phyloP scores from a whole-genome alignment of 2,113 vertebrate species.

The Platycercus adscitus region DNA sequence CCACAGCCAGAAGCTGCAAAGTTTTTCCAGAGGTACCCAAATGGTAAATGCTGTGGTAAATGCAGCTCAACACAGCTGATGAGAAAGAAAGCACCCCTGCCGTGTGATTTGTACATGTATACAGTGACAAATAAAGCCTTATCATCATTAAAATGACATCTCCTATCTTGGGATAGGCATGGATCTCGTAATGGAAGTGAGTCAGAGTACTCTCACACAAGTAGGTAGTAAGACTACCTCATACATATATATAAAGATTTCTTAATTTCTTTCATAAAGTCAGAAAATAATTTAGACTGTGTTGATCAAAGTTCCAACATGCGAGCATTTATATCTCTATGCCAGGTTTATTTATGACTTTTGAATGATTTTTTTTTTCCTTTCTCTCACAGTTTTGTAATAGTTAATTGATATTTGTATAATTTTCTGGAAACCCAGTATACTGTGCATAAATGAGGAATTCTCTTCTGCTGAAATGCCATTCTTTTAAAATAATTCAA shows the following conservation, averaged over 20 bases:
- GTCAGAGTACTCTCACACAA: background rate
- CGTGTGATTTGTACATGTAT: background rate
- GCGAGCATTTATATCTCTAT: background rate
- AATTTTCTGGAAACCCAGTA: background rate
- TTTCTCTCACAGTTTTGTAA: background rate
- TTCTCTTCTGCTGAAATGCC: background rate
- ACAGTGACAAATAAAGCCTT: background rate
- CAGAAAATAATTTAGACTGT: background rate
- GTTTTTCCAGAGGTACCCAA: background rate
- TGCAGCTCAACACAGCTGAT: background rate
- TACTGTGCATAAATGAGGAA: background rate
- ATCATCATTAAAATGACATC: background rate
- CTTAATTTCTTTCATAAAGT: background rate
- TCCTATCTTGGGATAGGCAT: background rate
- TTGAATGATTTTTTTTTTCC: background rate
- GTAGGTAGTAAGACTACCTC: background rate
- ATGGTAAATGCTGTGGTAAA: background rate
- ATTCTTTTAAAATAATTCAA: background rate
- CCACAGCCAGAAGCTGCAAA: background rate
- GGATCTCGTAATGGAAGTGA: background rate
- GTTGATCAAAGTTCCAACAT: background rate
- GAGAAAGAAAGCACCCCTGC: background rate
- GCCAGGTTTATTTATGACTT: background rate
- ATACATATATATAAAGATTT: background rate
- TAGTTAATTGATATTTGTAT: background rate